A percentile compares a stretch with the other conserved stretches of the same genome.
phyloP scores from a whole-genome alignment of 2,888 invertebrate genomes.

The Saturnia pavonia region DNA sequence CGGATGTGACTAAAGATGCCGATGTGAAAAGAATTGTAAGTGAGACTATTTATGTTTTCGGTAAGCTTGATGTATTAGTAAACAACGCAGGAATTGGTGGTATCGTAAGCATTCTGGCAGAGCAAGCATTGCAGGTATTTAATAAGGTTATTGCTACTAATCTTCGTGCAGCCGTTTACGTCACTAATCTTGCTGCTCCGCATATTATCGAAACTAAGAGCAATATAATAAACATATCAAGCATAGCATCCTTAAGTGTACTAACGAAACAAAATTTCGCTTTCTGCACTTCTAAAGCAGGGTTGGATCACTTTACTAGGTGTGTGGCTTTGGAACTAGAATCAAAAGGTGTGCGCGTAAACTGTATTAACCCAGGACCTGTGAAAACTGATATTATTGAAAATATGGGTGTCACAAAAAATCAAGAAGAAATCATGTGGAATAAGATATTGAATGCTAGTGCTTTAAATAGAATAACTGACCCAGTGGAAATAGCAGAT shows the following conservation, averaged over 20 bases:
- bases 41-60: constrained; percentile 35
- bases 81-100: constrained; percentile 43
- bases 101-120: constrained; percentile 33
- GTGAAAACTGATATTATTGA: constrained; percentile 79
- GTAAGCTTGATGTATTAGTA: constrained; percentile 45
- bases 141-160: constrained; percentile 42
- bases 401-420: constrained; percentile 28
- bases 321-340: constrained; percentile 90
- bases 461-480: constrained; percentile 88
- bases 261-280: constrained; percentile 25
- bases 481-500: constrained; percentile 88
- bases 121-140: constrained; percentile 37
- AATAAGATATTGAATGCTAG: constrained; percentile 89
- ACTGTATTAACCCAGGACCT: constrained; percentile 93
- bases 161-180: constrained; percentile 39
- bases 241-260: constrained; percentile 26
- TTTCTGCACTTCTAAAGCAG: constrained; percentile 53
- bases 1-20: constrained; percentile 39
- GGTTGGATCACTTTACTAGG: constrained; percentile 92
- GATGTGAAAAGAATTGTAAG: constrained; percentile 35
- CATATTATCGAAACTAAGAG: constrained; percentile 35
- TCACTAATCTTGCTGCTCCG: constrained; percentile 37
- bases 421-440: constrained; percentile 49
- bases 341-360: constrained; percentile 87
- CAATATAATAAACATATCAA: constrained; percentile 40